Conservation (phyloP, 2,797 vertebrate species). For the Botia kubotai region DNA sequence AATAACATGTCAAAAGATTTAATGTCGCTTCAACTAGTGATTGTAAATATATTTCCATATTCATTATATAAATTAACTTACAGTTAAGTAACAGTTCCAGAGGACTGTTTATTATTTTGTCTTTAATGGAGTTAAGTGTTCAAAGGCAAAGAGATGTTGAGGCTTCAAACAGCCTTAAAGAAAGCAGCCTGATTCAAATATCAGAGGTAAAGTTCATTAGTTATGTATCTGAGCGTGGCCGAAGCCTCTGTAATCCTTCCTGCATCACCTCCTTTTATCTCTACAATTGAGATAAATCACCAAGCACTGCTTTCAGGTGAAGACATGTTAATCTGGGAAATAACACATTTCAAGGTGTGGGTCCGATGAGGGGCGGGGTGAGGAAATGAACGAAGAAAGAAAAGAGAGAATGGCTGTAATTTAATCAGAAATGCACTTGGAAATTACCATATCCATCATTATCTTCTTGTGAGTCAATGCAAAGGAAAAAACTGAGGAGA, state of each 20-base stretch:
- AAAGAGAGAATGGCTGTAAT: constrained; percentile 59
- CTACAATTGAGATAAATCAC: constrained; percentile 62
- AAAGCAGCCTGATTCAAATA: constrained; percentile 35
- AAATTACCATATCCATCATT: constrained; percentile 73
- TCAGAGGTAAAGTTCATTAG: constrained; percentile 63
- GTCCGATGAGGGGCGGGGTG: constrained; percentile 37
- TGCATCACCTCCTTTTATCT: constrained; percentile 51
- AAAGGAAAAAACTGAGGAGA: constrained; percentile 60
- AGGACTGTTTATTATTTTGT: constrained; percentile 1
- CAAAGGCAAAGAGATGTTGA: background rate
- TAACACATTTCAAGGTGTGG: constrained; percentile 50
- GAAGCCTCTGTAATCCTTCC: constrained; percentile 65
- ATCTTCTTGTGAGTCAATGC: constrained; percentile 67
- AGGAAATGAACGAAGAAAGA: constrained; percentile 48
- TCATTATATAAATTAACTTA: too few relatives aligned
- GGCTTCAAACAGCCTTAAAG: background rate
- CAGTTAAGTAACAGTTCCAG: background rate
- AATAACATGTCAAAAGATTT: too few relatives aligned
- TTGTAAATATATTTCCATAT: too few relatives aligned
- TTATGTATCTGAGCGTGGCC: constrained; percentile 66
- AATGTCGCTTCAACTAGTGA: too few relatives aligned
- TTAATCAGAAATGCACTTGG: constrained; percentile 70
- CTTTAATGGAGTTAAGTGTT: constrained; percentile 1
- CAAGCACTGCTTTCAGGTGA: constrained; percentile 45
- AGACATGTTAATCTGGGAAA: constrained; percentile 61